Evolutionary conservation across 2,888 invertebrate genomes (phyloP).

Genomic region (Tiliacea citrago): DNA sequence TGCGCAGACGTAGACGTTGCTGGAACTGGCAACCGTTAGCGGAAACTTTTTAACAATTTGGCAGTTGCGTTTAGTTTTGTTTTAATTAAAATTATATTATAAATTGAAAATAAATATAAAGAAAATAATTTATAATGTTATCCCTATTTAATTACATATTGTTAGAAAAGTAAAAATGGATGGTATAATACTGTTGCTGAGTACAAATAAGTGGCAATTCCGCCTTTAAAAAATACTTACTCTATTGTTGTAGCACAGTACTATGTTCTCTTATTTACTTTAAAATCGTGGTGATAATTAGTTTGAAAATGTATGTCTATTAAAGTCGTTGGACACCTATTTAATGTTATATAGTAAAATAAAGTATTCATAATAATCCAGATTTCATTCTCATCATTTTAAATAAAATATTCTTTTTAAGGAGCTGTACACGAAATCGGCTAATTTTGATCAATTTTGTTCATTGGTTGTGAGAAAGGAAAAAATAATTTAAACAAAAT

Average conservation of each 20-base stretch:
- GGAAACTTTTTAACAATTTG: not conserved
- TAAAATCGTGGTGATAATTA: conserved; percentile 35
- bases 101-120: not conserved
- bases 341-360: conserved; percentile 67
- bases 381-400: conserved; percentile 18
- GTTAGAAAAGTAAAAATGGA: not conserved
- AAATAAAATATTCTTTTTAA: not conserved
- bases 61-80: conserved; percentile 9
- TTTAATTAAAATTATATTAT: conserved; percentile 8
- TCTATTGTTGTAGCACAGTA: conserved; percentile 36
- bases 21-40: not conserved
- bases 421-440: too few relatives aligned
- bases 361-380: conserved; percentile 58
- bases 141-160: conserved; percentile 21
- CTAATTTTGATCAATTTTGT: too few relatives aligned
- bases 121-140: conserved; percentile 21
- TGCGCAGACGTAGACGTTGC: not conserved
- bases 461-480: too few relatives aligned
- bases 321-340: conserved; percentile 58
- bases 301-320: conserved; percentile 55
- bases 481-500: too few relatives aligned
- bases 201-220: conserved; percentile 3
- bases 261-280: conserved; percentile 40
- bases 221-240: conserved; percentile 14
- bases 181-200: conserved; percentile 16